Conservation (phyloP, 2,113 vertebrate genomes). For the Sorex araneus region DNA sequence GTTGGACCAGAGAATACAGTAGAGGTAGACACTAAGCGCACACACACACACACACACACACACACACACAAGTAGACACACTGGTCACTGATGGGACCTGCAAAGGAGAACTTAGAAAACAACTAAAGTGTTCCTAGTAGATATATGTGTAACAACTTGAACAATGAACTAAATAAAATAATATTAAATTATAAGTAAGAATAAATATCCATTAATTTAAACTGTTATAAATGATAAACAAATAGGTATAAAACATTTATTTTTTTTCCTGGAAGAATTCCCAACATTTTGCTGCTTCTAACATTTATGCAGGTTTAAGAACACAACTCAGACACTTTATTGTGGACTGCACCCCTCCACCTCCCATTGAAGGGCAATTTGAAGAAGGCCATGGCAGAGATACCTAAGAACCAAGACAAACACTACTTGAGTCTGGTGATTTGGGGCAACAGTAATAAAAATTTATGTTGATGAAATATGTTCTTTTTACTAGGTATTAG, state of each 20-base stretch:
- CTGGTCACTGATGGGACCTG: neutral
- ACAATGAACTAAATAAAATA: neutral
- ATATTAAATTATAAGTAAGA: constrained; percentile 11
- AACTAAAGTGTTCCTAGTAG: neutral
- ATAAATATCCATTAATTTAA: neutral
- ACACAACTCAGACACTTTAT: too few species aligned
- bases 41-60: neutral
- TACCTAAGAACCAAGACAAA: neutral
- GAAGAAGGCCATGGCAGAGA: neutral
- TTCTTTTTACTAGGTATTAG: neutral
- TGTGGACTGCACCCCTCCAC: neutral
- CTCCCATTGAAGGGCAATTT: neutral
- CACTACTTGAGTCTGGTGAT: too few species aligned
- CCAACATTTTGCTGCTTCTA: neutral
- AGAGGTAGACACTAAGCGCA: neutral
- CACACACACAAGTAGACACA: neutral
- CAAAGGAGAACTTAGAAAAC: neutral
- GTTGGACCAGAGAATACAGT: neutral
- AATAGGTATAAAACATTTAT: neutral
- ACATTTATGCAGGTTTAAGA: too few species aligned
- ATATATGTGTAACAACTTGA: neutral
- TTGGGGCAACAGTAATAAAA: neutral
- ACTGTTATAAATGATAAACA: neutral
- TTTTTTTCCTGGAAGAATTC: neutral
- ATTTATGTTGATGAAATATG: accelerated